Evolutionary conservation across 2,888 invertebrate genomes (phyloP), one percentile per base, ranked within the genome.

Genomic region (Galerucella nymphaeae): DNA sequence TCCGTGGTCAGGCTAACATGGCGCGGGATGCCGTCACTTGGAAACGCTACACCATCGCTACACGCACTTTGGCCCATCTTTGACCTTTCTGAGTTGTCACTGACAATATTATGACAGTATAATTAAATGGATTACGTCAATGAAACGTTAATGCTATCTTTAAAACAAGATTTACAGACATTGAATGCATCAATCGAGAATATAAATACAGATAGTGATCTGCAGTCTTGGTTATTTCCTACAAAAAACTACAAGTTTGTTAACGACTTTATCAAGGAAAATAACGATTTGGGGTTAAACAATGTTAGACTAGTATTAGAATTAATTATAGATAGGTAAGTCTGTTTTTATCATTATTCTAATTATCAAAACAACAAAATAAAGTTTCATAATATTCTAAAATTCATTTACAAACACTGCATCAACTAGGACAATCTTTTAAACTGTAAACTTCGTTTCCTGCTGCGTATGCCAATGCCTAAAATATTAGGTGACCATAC

Each of bases 171-270:
- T 63, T 69, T 80, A 55, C 55, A 72, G 55, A 67, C 66, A 23
- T 66, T 80, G 61, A 77, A 75, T 63, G 66, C 72, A 50, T 61
- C 76, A n/a, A 50, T 78, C 14, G 72, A 76, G 55, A 63, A 71
- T 64, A 70, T 79, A 20, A 16, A 58, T 6, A 41, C 58, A 23
- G 55, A 70, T n/a, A 61, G 45, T 41, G 75, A 76, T 41, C 38
- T 79, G 13, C 66, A 68, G n/a, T 80, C 78, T 14, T 80, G 80
- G 80, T 63, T 80, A 20, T 77, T 78, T 71, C 79, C 80, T 23
- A 75, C 77, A n/a, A 79, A 79, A 66, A 59, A 75, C n/a, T 70
- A 74, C 55, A 59, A 72, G 41, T 78, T 75, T 71, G 72, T 80
- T 9, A 69, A 64, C 16, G 66, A 74, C 10, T 71, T 76, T 50